phyloP scores from a whole-genome alignment of 2,797 vertebrate species.

The Leptatherina wallacei region DNA sequence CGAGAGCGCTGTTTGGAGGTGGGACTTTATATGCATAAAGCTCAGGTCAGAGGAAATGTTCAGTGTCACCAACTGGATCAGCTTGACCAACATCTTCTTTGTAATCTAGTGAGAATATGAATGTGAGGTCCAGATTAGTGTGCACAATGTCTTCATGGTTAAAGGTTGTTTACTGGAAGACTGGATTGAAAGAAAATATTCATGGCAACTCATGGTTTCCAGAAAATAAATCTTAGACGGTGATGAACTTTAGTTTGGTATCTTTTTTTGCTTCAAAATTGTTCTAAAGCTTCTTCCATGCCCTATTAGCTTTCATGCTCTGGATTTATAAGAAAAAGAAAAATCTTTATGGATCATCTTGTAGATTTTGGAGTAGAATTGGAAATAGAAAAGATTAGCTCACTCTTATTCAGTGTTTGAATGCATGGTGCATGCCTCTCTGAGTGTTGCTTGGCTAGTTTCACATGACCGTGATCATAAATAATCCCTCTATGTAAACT shows the following conservation, averaged over 20 bases:
- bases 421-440: conserved; percentile 2
- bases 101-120: neutral
- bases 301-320: neutral
- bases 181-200: neutral
- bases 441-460: neutral
- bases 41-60: neutral
- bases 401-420: neutral
- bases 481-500: conserved; percentile 39
- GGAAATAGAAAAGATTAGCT: neutral
- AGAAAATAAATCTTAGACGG: neutral
- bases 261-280: neutral
- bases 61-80: neutral
- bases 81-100: neutral
- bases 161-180: neutral
- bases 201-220: neutral
- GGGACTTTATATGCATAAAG: neutral
- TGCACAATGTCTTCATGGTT: neutral
- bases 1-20: neutral
- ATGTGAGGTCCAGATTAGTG: neutral
- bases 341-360: conserved; percentile 23
- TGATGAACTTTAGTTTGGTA: neutral
- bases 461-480: conserved; percentile 44
- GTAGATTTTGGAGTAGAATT: conserved; percentile 22
- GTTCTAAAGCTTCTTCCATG: neutral
- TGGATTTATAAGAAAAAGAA: conserved; percentile 3